A percentile compares a stretch with the other conserved stretches of the same genome.
Evolutionary conservation across 2,113 vertebrate species (phyloP).

Genomic region (Pterocles burchelli): DNA sequence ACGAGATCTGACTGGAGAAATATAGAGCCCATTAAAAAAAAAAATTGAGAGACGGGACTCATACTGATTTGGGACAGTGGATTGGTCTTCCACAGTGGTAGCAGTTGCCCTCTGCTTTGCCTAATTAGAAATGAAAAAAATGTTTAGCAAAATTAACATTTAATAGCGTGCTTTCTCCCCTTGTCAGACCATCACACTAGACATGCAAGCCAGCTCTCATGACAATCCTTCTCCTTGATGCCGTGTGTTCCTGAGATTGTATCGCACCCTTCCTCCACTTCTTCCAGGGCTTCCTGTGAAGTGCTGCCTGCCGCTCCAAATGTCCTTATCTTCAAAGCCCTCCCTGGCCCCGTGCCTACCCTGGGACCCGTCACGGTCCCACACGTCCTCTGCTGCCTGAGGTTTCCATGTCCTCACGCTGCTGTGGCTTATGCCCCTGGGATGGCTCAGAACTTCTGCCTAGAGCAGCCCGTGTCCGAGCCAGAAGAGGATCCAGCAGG

Average conservation of each 20-base stretch:
- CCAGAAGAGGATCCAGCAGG: background rate
- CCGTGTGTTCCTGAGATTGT: slow-evolving; percentile 36
- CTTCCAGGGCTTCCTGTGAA: slow-evolving; percentile 36
- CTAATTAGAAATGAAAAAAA: background rate
- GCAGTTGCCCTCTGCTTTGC: background rate
- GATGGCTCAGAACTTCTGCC: background rate
- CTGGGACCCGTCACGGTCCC: background rate
- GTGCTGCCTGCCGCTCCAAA: background rate
- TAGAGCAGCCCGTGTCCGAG: background rate
- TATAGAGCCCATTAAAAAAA: background rate
- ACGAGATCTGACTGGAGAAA: background rate
- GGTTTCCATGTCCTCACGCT: background rate
- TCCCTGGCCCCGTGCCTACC: background rate
- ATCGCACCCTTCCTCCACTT: background rate
- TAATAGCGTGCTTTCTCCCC: background rate
- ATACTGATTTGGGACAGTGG: background rate
- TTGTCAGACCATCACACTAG: background rate
- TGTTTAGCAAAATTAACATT: background rate
- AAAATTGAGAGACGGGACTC: background rate
- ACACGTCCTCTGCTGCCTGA: background rate
- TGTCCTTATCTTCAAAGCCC: background rate
- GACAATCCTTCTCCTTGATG: background rate
- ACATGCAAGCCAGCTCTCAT: background rate
- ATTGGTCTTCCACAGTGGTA: background rate
- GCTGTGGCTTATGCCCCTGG: background rate